Evolutionary conservation across 2,888 invertebrate genomes (phyloP), one percentile per base, ranked within the genome.

Genomic region (Clostera curtula): DNA sequence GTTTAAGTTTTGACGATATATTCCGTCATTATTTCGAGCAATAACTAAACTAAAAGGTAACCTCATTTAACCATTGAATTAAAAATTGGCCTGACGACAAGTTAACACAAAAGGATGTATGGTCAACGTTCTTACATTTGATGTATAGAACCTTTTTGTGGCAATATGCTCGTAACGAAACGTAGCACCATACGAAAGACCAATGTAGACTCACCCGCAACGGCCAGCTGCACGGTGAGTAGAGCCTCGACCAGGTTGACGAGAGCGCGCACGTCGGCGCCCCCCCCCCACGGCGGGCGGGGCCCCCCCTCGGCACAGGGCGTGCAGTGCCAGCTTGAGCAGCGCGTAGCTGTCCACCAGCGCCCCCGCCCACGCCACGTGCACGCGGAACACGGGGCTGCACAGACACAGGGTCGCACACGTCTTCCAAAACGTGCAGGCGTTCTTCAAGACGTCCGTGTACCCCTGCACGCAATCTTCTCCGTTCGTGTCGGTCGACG

Each of bases 371-470:
- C 60, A 54, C 8, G 69, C 71, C 28, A 86, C 55, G 49, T 73
- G 66, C 42, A 57, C 50, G 1, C 88, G 68, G 43, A 88, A 86
- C 64, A 70, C 59, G 1, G 88, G 87, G 36, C 87, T 87, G 58
- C 82, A 86, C 24, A 88, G 49, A 16, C 86, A 85, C 21, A 89
- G 48, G 4, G 64, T 65, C 3, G 83, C 83, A 43, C 83, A 84
- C 2, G 75, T 76, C 53, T 71, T 72, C 86, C 86, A 86, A 37
- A 85, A 85, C 19, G 80, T 77, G 36, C 68, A 68, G 5, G 75
- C 63, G 20, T 68, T 74, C 47, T 79, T 77, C 35, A 86, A 36
- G 19, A 68, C 40, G 14, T 76, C 79, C 2, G 75, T 37, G 25
- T 70, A 56, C 18, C 77, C 69, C 0, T 39, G 39, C 3, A 36